Percentiles rank a stretch among this genome's conserved stretches.
These are phyloP conservation scores for Albula glossodonta DNA, from an alignment of 2,113 vertebrate genomes.

Conservation along the genomic window DNA sequence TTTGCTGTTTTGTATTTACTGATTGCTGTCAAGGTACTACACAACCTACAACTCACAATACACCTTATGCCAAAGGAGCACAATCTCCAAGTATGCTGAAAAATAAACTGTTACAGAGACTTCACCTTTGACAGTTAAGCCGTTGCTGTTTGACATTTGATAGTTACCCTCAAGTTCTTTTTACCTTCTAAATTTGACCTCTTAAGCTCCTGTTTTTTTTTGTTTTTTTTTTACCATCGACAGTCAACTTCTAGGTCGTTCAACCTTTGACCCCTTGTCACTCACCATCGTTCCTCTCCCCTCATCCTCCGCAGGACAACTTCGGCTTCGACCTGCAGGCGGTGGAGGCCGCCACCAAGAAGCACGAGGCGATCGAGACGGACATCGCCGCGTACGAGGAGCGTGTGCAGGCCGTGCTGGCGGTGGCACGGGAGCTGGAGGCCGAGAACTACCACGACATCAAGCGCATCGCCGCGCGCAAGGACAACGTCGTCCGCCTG, in stretches of 20 bases:
- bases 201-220: too few relatives aligned
- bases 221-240: too few relatives aligned
- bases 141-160: too few relatives aligned
- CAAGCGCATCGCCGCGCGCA: conserved; percentile 85
- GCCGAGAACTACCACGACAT: conserved; percentile 91
- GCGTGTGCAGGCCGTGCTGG: conserved; percentile 88
- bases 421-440: conserved; percentile 87
- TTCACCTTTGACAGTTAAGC: too few relatives aligned
- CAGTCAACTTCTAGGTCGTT: too few relatives aligned
- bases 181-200: too few relatives aligned
- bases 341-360: conserved; percentile 94
- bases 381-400: conserved; percentile 94
- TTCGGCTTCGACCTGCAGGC: conserved; percentile 97
- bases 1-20: too few relatives aligned
- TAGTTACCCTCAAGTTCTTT: too few relatives aligned
- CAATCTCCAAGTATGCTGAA: too few relatives aligned
- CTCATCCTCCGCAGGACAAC: conserved; percentile 78
- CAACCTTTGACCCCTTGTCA: too few relatives aligned
- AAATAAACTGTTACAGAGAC: too few relatives aligned
- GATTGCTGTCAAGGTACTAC: too few relatives aligned
- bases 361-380: conserved; percentile 94
- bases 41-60: neutral
- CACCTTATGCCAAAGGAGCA: neutral
- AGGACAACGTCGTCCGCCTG: conserved; percentile 91
- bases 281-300: neutral